Conservation (phyloP, 2,888 invertebrate species). For the Epinotia brunnichana region DNA sequence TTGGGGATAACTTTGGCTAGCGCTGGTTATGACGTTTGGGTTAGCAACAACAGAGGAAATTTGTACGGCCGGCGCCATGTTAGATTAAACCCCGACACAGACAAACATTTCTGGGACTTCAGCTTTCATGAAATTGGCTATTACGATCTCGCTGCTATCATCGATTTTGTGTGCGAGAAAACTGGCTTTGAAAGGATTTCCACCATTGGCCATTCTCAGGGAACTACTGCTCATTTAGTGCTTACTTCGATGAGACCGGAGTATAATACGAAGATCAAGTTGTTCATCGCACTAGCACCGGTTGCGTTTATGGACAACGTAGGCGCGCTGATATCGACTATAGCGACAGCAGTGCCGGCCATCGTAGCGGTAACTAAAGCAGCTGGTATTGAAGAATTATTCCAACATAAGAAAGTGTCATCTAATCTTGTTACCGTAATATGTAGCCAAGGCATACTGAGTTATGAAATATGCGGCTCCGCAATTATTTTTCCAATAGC, state of each 20-base stretch:
- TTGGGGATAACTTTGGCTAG: constrained; percentile 66
- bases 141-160: constrained; percentile 87
- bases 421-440: neutral
- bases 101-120: constrained; percentile 77
- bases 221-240: constrained; percentile 81
- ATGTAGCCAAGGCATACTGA: neutral
- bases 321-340: neutral
- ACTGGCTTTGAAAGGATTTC: constrained; percentile 82
- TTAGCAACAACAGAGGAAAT: constrained; percentile 82
- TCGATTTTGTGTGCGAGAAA: constrained; percentile 57
- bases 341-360: neutral
- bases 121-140: constrained; percentile 87
- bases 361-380: neutral
- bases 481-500: neutral
- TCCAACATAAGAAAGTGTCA: neutral
- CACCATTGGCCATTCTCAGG: constrained; percentile 87
- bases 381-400: neutral
- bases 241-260: constrained; percentile 75
- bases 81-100: constrained; percentile 60
- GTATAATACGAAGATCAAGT: constrained; percentile 80
- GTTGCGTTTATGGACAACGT: constrained; percentile 66
- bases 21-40: constrained; percentile 77
- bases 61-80: constrained; percentile 82
- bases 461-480: neutral
- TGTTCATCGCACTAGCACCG: constrained; percentile 79